Evolutionary conservation across 2,113 vertebrate genomes (phyloP).

Genomic region (Lepidothrix coronata): DNA sequence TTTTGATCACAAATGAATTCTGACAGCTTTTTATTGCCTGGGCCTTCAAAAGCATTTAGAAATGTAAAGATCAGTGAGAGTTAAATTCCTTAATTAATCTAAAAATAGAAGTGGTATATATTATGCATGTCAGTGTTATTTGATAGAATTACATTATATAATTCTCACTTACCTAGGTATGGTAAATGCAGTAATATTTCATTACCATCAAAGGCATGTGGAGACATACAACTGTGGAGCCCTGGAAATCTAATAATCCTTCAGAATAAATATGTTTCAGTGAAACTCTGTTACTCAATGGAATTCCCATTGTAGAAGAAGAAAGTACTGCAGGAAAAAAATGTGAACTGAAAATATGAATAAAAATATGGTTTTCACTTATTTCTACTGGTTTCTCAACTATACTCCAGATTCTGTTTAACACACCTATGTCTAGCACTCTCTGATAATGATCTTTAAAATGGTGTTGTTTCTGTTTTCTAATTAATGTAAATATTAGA

Average conservation of each 20-base stretch:
- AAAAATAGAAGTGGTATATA: not conserved
- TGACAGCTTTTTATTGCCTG: not conserved
- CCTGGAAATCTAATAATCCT: not conserved
- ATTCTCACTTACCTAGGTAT: constrained; percentile 5
- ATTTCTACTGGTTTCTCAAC: not conserved
- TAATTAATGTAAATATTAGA: not conserved
- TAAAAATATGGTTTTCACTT: not conserved
- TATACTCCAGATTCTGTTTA: not conserved
- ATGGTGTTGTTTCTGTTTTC: not conserved
- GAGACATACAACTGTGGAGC: not conserved
- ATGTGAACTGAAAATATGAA: not conserved
- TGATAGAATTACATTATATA: not conserved
- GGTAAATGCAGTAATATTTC: not conserved
- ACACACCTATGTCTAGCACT: not conserved
- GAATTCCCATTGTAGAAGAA: not conserved
- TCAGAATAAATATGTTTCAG: not conserved
- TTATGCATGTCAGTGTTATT: not conserved
- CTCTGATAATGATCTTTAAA: not conserved
- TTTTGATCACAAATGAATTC: not conserved
- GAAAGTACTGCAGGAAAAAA: not conserved
- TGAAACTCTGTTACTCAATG: not conserved
- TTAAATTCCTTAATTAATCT: constrained; percentile 3
- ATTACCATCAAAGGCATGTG: not conserved
- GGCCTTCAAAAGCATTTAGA: not conserved
- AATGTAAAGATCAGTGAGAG: not conserved